A percentile compares a stretch with the other conserved stretches of the same genome.
These are phyloP conservation scores for Eumaeus atala DNA, from an alignment of 1,140 invertebrate genomes.

Conservation along the genomic window DNA sequence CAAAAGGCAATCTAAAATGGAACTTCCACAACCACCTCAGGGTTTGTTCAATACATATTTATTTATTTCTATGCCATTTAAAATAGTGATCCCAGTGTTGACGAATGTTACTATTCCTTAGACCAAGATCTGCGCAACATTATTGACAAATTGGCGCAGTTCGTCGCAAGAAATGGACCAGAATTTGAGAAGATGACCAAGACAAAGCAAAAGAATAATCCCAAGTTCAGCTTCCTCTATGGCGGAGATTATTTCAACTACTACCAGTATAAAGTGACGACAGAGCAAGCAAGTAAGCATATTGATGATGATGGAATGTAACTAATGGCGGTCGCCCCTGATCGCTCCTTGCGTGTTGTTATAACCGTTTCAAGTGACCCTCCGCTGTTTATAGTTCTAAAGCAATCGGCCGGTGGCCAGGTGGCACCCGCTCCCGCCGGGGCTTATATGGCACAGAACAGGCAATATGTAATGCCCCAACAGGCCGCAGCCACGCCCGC, in stretches of 20 bases:
- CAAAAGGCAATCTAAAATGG: slow-evolving; percentile 44
- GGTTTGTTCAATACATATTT: slow-evolving; percentile 26
- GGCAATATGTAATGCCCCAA: slow-evolving; percentile 74
- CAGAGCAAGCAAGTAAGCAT: slow-evolving; percentile 90
- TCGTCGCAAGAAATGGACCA: slow-evolving; percentile 98
- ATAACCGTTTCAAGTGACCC: slow-evolving; percentile 69
- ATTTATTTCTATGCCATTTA: too few species aligned
- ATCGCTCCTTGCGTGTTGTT: slow-evolving; percentile 55
- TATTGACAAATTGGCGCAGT: slow-evolving; percentile 98
- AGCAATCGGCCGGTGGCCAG: slow-evolving; percentile 71
- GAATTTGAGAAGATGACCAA: slow-evolving; percentile 99
- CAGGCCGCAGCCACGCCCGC: slow-evolving; percentile 61
- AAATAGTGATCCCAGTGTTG: neutral
- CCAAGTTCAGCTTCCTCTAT: slow-evolving; percentile 97
- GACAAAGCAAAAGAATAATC: slow-evolving; percentile 97
- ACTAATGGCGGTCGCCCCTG: slow-evolving; percentile 48
- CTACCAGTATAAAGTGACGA: slow-evolving; percentile 96
- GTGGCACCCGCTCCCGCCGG: slow-evolving; percentile 61
- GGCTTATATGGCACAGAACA: slow-evolving; percentile 72
- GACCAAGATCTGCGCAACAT: slow-evolving; percentile 95
- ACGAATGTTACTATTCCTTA: slow-evolving; percentile 47
- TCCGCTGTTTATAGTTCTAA: slow-evolving; percentile 75
- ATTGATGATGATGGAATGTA: slow-evolving; percentile 53
- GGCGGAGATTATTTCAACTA: slow-evolving; percentile 96
- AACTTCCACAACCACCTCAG: slow-evolving; percentile 57